These are phyloP conservation scores for Berghia stephanieae DNA, from an alignment of 1,140 invertebrate genomes.

Conservation along the genomic window DNA sequence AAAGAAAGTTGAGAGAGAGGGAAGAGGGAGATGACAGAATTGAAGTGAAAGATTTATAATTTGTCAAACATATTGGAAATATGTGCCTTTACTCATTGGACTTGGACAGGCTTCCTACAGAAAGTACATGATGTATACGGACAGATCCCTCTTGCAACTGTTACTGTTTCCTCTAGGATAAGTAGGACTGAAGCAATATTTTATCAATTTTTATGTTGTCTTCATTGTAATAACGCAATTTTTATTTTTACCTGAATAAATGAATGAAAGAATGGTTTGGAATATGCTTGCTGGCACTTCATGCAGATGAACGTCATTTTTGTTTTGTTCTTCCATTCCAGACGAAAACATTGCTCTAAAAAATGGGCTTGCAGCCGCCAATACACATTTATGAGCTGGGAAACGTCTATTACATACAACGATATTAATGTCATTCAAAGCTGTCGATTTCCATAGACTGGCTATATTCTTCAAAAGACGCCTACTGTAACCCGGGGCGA, in stretches of 20 bases:
- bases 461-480: conserved; percentile 72
- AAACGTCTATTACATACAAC: conserved; percentile 36
- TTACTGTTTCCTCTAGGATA: not conserved
- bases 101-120: not conserved
- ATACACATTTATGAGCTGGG: conserved; percentile 41
- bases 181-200: no score
- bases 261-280: conserved; percentile 82
- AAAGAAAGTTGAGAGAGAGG: not conserved
- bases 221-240: not conserved
- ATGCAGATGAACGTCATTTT: conserved; percentile 77
- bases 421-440: conserved; percentile 80
- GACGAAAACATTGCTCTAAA: conserved; percentile 59
- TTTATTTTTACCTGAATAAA: conserved; percentile 79
- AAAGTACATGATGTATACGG: not conserved
- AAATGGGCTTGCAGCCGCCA: conserved; percentile 50
- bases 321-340: conserved; percentile 68
- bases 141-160: not conserved
- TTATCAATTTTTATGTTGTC: not conserved
- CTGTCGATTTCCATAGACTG: conserved; percentile 73
- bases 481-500: conserved; percentile 26
- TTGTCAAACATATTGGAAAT: not conserved
- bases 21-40: not conserved
- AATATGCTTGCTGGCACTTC: conserved; percentile 80
- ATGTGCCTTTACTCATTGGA: not conserved
- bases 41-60: not conserved